A percentile compares a stretch with the other conserved stretches of the same genome.
phyloP scores from a whole-genome alignment of 1,140 invertebrate genomes.

The Camponotus pennsylvanicus region DNA sequence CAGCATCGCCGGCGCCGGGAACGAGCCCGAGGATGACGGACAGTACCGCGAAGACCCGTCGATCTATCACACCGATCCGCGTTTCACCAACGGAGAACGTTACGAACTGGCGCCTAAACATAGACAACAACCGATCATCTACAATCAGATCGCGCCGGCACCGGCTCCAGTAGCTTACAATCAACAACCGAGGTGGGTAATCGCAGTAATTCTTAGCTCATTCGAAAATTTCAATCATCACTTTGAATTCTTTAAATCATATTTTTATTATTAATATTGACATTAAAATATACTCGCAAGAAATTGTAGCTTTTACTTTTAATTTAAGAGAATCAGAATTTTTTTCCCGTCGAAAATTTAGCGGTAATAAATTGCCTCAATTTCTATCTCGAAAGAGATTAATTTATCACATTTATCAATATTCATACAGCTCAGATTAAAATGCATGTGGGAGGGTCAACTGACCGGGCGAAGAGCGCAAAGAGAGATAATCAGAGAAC shows the following conservation, averaged over 20 bases:
- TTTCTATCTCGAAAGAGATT: not conserved
- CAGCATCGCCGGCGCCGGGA: conserved; percentile 82
- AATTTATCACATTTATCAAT: not conserved
- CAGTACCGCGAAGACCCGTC: conserved; percentile 93
- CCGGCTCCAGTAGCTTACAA: conserved; percentile 55
- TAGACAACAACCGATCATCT: conserved; percentile 5
- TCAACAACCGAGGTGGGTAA: conserved; percentile 41
- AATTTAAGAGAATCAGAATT: not conserved
- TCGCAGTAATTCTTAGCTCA: not conserved
- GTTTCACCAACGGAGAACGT: conserved; percentile 88
- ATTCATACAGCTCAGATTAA: not conserved
- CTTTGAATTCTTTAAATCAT: not conserved
- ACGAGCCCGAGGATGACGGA: conserved; percentile 92
- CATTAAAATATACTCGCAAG: not conserved
- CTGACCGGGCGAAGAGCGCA: not conserved
- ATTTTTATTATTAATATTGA: not conserved
- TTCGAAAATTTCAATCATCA: not conserved
- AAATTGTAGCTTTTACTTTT: not conserved
- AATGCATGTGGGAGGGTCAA: not conserved
- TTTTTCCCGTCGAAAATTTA: not conserved
- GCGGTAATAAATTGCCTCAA: not conserved
- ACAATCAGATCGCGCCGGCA: conserved; percentile 25
- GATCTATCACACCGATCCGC: conserved; percentile 92
- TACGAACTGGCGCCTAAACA: conserved; percentile 78
- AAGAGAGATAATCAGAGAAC: conserved; percentile 54